These are phyloP conservation scores for Thryonomys swinderianus DNA, from an alignment of 2,113 vertebrate species.

Conservation along the genomic window DNA sequence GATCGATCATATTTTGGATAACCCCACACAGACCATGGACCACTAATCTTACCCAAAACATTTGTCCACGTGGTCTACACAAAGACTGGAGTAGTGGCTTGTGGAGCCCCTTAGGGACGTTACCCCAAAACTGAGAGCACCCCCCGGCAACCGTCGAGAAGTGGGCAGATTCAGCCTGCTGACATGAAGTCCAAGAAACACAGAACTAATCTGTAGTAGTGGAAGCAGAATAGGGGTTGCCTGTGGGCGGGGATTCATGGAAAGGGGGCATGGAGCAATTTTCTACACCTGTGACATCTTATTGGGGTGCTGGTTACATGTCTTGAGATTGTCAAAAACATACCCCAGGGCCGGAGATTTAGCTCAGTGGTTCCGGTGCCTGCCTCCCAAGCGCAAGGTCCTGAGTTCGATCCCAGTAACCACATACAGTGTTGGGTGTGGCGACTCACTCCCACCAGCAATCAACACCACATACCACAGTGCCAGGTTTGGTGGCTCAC, in stretches of 20 bases:
- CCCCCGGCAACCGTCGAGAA: not conserved
- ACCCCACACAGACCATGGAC: not conserved
- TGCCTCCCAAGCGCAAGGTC: too few relatives aligned
- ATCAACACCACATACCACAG: too few relatives aligned
- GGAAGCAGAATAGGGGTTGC: not conserved
- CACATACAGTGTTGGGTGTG: too few relatives aligned
- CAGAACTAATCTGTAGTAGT: not conserved
- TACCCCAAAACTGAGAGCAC: not conserved
- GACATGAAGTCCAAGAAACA: not conserved
- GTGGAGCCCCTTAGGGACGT: not conserved
- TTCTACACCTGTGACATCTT: not conserved
- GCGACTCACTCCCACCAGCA: too few relatives aligned
- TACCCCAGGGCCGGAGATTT: too few relatives aligned
- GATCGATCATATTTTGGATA: not conserved
- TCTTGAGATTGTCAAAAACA: not conserved
- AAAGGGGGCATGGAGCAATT: not conserved
- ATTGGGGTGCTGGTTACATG: not conserved
- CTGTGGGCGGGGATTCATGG: not conserved
- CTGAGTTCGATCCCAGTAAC: too few relatives aligned
- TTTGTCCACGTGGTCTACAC: not conserved
- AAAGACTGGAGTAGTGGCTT: not conserved
- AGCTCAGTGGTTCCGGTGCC: too few relatives aligned
- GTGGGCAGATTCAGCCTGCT: not conserved
- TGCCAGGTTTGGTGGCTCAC: too few relatives aligned
- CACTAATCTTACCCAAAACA: not conserved